Percentiles rank a stretch among this genome's conserved stretches.
These are phyloP conservation scores for Drosophila flavopinicola DNA, from an alignment of 2,888 invertebrate genomes.

Conservation along the genomic window DNA sequence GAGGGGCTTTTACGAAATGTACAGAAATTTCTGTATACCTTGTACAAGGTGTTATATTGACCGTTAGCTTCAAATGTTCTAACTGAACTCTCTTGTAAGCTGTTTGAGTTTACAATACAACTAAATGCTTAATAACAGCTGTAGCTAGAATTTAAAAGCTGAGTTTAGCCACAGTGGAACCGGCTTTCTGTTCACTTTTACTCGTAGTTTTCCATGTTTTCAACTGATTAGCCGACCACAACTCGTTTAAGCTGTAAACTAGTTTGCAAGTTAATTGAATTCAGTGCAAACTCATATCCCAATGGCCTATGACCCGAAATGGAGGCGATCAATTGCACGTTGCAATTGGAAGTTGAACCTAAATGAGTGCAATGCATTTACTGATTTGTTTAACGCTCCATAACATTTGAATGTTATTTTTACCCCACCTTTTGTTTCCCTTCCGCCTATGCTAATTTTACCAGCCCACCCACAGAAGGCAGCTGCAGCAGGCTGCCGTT, in stretches of 20 bases:
- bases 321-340: constrained; percentile 1
- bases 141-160: constrained; percentile 7
- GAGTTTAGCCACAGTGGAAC: constrained; percentile 3
- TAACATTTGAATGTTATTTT: constrained; percentile 31
- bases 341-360: not conserved
- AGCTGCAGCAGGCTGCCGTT: constrained; percentile 9
- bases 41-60: not conserved
- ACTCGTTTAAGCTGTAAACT: constrained; percentile 44
- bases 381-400: constrained; percentile 15
- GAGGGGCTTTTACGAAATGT: not conserved
- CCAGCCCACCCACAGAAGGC: constrained; percentile 22
- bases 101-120: too few relatives aligned
- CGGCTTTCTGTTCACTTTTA: constrained; percentile 21
- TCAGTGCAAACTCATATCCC: not conserved
- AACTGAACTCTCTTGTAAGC: not conserved
- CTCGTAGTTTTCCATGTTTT: constrained; percentile 36
- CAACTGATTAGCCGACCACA: not conserved
- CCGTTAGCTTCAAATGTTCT: not conserved
- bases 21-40: not conserved
- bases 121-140: not conserved
- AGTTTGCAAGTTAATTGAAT: constrained; percentile 34
- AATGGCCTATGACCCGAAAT: constrained; percentile 1
- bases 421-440: constrained; percentile 28
- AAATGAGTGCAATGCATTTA: constrained; percentile 7
- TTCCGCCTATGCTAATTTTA: constrained; percentile 56